Evolutionary conservation across 37 sponge, comb jelly and placozoan species (phyloP).

Genomic region (Sycon ciliatum): DNA sequence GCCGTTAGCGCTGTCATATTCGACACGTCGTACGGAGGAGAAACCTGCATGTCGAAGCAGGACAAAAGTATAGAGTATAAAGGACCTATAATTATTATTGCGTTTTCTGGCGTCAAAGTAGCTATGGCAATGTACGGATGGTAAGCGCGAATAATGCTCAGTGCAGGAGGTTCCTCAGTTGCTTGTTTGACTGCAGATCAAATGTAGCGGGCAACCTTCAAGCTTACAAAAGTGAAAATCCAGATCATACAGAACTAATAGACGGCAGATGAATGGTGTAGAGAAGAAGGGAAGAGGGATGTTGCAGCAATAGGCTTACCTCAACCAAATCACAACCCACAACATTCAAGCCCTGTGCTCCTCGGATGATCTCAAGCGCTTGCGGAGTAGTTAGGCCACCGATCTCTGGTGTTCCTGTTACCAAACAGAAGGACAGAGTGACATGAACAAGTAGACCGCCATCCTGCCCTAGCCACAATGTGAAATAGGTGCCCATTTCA

Average conservation of each 20-base stretch:
- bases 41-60: slow-evolving; percentile 29
- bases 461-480: too few relatives aligned
- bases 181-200: background rate
- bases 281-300: too few relatives aligned
- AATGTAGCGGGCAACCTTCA: background rate
- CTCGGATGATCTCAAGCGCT: slow-evolving; percentile 49
- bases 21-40: slow-evolving; percentile 48
- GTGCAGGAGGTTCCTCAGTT: slow-evolving; percentile 1
- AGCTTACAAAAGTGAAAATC: background rate
- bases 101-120: too few relatives aligned
- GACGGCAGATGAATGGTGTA: too few relatives aligned
- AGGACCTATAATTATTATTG: too few relatives aligned
- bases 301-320: slow-evolving; percentile 24
- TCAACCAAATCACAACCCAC: slow-evolving; percentile 67
- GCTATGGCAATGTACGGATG: background rate
- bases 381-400: slow-evolving; percentile 57
- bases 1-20: slow-evolving; percentile 48
- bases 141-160: background rate
- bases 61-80: too few relatives aligned
- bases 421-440: too few relatives aligned
- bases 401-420: slow-evolving; percentile 59
- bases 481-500: too few relatives aligned
- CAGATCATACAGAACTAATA: background rate
- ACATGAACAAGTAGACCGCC: too few relatives aligned
- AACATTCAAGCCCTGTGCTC: slow-evolving; percentile 48